A percentile compares a stretch with the other conserved stretches of the same genome.
Conservation (phyloP, 2,797 vertebrate species). For the Streptopelia turtur region DNA sequence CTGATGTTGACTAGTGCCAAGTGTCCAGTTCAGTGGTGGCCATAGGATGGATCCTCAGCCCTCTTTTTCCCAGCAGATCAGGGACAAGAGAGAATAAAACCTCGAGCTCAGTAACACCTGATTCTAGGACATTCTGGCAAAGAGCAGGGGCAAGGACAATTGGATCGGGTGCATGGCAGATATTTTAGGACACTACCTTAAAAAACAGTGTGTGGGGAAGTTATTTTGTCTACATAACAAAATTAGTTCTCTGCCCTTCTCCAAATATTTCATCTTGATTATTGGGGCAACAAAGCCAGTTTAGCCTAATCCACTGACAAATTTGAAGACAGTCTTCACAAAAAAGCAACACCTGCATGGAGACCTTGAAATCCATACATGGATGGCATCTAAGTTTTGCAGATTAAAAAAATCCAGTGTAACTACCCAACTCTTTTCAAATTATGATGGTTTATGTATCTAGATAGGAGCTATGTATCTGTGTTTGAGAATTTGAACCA, state of each 20-base stretch:
- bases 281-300: neutral
- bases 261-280: neutral
- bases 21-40: neutral
- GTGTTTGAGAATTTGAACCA: neutral
- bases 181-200: neutral
- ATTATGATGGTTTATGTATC: neutral
- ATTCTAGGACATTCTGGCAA: neutral
- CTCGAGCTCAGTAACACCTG: neutral
- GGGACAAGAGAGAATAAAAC: neutral
- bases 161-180: neutral
- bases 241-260: neutral
- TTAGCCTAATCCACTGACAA: neutral
- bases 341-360: neutral
- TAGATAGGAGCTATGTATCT: neutral
- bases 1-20: neutral
- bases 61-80: neutral
- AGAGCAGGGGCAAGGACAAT: neutral
- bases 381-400: neutral
- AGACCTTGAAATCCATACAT: neutral
- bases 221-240: neutral
- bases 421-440: neutral
- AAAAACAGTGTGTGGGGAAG: neutral
- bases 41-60: neutral
- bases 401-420: neutral
- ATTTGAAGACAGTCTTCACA: neutral